Conservation (phyloP, 2,113 vertebrate genomes). For the Neotoma lepida region DNA sequence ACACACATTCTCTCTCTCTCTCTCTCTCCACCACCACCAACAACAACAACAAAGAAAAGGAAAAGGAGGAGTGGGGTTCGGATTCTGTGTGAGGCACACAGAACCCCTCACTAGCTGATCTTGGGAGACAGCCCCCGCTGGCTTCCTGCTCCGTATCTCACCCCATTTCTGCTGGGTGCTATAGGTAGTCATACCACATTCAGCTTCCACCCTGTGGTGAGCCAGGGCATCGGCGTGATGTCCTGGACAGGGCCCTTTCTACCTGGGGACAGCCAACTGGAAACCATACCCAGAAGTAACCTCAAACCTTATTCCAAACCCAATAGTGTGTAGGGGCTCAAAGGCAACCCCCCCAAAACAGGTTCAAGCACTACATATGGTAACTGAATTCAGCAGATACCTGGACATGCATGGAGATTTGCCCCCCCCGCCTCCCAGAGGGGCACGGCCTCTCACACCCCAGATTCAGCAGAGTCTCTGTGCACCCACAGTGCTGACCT, state of each 20-base stretch:
- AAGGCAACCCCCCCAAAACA: fast-evolving
- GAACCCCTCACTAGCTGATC: background rate
- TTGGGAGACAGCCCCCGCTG: background rate
- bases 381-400: background rate
- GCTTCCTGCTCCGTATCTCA: background rate
- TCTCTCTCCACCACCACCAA: background rate
- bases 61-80: background rate
- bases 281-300: fast-evolving
- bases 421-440: background rate
- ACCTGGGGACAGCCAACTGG: background rate
- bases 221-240: background rate
- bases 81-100: background rate
- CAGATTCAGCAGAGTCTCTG: background rate
- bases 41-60: background rate
- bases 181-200: background rate
- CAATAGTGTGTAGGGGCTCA: fast-evolving
- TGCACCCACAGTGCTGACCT: background rate
- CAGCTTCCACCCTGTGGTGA: background rate
- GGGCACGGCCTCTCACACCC: background rate
- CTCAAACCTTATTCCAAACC: no score
- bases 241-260: background rate
- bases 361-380: background rate
- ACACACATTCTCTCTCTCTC: background rate
- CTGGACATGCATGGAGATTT: background rate
- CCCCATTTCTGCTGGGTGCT: background rate